Evolutionary conservation across 37 sponge, comb jelly and placozoan species (phyloP), one percentile per base, ranked within the genome.

Genomic region (Beroe forskalii): DNA sequence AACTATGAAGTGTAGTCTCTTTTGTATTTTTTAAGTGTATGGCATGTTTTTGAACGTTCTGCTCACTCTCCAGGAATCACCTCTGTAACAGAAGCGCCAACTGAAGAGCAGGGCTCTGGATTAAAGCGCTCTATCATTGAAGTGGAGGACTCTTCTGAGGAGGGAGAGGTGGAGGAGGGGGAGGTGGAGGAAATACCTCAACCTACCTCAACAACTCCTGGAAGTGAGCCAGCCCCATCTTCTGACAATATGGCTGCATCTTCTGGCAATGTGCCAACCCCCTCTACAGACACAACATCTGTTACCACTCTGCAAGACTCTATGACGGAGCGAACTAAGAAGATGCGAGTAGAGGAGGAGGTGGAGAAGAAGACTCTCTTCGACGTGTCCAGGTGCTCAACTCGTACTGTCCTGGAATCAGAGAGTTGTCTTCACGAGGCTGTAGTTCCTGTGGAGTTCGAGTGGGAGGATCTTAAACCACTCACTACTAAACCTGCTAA

Each of bases 381-480:
- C 35, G 86, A 80, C 41, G 86, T 80, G 25, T 80, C 86, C 14
- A 23, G 43, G 2, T 43, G 40, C n/a, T 14, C 55, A 3, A 80
- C 55, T 24, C 40, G 20, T 2, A 12, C 55, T n/a, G 55, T 80
- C 8, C 24, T 80, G 27, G 86, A 80, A 23, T 80, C 86, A 24
- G 86, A 80, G 44, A 44, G 55, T 22, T 80, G 86, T 42, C 86
- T 80, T 23, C 86, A 80, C 55, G 86, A 80, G 55, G 86, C 86
- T 17, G 30, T 80, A n/a, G n/a, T 25, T 19, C 86, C 86, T 23
- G 86, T 80, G 3, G 86, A 80, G 24, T 80, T 27, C 20, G 86
- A 44, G 55, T 44, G 44, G 86, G 30, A 39, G 20, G 86, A 80
- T 41, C 20, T 80, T 0, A 80, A 80, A 80, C 86, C 86, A 0